Conservation (phyloP, 2,113 vertebrate species). For the Melanocharis versteri region DNA sequence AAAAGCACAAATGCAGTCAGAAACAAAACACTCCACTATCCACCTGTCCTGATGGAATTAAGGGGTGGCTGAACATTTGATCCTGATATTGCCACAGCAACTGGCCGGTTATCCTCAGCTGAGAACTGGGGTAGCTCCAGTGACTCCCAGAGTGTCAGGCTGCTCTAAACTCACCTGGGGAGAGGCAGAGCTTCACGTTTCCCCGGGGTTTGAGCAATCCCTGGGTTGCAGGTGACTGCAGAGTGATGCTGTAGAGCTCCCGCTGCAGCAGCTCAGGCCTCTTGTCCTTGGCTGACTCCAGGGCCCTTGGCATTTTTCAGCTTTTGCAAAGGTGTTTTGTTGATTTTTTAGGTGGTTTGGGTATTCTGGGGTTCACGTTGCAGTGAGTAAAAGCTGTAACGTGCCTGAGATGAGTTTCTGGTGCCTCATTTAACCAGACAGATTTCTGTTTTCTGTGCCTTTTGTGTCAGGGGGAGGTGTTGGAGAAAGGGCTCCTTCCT, state of each 20-base stretch:
- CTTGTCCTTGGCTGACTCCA: neutral
- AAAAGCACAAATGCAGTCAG: neutral
- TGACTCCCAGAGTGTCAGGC: neutral
- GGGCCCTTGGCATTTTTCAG: neutral
- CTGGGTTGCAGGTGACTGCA: neutral
- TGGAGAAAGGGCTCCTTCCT: neutral
- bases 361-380: neutral
- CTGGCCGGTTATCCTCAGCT: neutral
- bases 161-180: neutral
- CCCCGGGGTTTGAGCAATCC: neutral
- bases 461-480: neutral
- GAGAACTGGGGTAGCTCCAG: neutral
- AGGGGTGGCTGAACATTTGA: neutral
- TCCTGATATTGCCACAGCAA: neutral
- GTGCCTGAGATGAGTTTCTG: neutral
- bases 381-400: neutral
- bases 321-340: neutral
- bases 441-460: neutral
- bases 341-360: neutral
- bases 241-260: neutral
- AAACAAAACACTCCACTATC: neutral
- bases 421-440: neutral
- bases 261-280: neutral
- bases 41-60: neutral
- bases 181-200: fast-evolving